Evolutionary conservation across 2,888 invertebrate genomes (phyloP), one percentile per base, ranked within the genome.

Genomic region (Sarcophaga variegata): DNA sequence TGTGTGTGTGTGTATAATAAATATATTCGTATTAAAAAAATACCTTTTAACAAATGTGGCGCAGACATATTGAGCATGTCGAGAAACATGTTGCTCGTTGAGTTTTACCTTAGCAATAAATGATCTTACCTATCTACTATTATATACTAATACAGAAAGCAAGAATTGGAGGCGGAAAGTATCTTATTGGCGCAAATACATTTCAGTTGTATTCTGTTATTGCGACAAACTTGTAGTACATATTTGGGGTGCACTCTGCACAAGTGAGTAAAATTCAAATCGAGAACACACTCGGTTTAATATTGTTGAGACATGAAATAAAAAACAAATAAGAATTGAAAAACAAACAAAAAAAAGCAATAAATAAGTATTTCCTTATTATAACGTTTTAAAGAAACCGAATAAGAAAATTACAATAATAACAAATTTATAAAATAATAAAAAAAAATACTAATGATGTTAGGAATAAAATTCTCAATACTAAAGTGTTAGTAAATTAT

Each of bases 201-300:
- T 22, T 86, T 87, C 63, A 87, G 87, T 87, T 79, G 71, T 66
- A 79, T 81, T 87, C 77, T 79, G 81, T 75, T 76, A 79, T 71
- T 84, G 78, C 81, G 79, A 79, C 81, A 78, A 82, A 82, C 75
- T 75, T 66, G 75, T 64, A 63, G 75, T 81, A 37, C 5, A 27
- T 47, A 59, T 54, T 77, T 79, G 64, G 59, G 71, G 76, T 81
- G 80, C 84, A 81, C 71, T 85, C 66, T 76, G 84, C 80, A 75
- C 84, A 84, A 71, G 84, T 84, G 84, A 84, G 80, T 84, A 81
- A 20, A 27, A 54, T 47, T 45, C 37, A 54, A 54, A 74, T 54
- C 54, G 54, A 17, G 60, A 27, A 66, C 54, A 62, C 66, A 76
- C 72, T 81, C 49, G 45, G 54, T 72, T 77, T 45, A 74, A 64